Conservation (phyloP, 2,797 vertebrate species). For the Botia kubotai region DNA sequence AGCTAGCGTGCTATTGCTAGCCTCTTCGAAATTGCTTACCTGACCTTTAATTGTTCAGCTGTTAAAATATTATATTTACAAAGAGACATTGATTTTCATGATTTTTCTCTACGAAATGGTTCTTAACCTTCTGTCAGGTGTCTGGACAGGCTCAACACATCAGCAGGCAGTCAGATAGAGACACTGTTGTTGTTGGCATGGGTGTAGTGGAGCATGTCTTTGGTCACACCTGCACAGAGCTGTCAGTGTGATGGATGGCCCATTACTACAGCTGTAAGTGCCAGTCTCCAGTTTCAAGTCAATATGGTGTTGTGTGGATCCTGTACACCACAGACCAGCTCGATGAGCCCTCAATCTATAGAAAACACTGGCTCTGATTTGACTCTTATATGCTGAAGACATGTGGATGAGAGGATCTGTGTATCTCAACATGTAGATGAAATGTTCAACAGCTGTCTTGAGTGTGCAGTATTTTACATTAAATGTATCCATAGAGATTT, state of each 20-base stretch:
- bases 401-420: not conserved
- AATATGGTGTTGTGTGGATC: conserved; percentile 57
- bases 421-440: too few relatives aligned
- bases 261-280: conserved; percentile 64
- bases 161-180: conserved; percentile 15
- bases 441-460: not conserved
- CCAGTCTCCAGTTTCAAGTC: conserved; percentile 59
- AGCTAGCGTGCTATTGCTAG: too few relatives aligned
- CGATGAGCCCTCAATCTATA: conserved; percentile 41
- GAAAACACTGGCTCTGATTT: not conserved
- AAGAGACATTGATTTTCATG: too few relatives aligned
- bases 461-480: not conserved
- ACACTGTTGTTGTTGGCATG: conserved; percentile 44
- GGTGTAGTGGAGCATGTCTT: conserved; percentile 40
- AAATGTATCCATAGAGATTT: too few relatives aligned
- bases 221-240: conserved; percentile 58
- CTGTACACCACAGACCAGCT: conserved; percentile 43
- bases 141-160: not conserved
- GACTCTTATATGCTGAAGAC: not conserved
- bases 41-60: too few relatives aligned
- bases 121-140: too few relatives aligned
- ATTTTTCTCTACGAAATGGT: too few relatives aligned
- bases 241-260: conserved; percentile 61
- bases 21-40: too few relatives aligned
- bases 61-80: too few relatives aligned